Conservation (phyloP, 1,140 invertebrate species). For the Brachionus rotundiformis region DNA sequence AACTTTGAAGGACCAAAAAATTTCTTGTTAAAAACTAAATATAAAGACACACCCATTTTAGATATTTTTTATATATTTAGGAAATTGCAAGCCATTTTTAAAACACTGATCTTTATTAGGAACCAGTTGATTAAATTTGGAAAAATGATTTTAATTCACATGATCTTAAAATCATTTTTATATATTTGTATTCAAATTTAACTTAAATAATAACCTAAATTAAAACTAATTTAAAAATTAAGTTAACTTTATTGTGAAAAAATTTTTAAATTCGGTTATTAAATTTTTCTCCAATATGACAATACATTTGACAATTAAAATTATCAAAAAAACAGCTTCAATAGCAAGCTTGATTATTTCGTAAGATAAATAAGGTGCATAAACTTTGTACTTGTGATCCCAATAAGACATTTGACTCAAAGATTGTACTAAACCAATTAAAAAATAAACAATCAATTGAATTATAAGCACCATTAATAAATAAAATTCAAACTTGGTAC, state of each 20-base stretch:
- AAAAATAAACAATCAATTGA: constrained; percentile 1
- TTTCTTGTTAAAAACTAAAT: constrained; percentile 39
- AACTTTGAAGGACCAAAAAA: neutral
- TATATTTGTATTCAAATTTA: neutral
- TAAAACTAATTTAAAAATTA: neutral
- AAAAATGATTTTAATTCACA: neutral
- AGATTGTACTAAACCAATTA: neutral
- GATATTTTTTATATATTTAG: neutral
- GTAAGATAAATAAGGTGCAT: neutral
- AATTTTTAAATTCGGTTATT: neutral
- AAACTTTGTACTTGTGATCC: neutral
- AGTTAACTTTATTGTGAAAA: constrained; percentile 16
- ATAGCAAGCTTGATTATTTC: neutral
- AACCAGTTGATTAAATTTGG: neutral
- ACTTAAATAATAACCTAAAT: neutral
- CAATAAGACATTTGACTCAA: constrained; percentile 5
- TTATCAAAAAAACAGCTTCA: neutral
- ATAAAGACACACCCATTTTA: constrained; percentile 31
- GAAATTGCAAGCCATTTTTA: neutral
- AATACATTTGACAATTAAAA: neutral
- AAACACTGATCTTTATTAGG: neutral
- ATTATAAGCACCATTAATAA: neutral
- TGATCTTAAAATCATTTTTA: neutral
- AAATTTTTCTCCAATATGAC: neutral
- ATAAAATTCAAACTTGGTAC: neutral